A percentile compares a stretch with the other conserved stretches of the same genome.
These are phyloP conservation scores for Germaria angustata DNA, from an alignment of 2,888 invertebrate genomes.

Conservation along the genomic window DNA sequence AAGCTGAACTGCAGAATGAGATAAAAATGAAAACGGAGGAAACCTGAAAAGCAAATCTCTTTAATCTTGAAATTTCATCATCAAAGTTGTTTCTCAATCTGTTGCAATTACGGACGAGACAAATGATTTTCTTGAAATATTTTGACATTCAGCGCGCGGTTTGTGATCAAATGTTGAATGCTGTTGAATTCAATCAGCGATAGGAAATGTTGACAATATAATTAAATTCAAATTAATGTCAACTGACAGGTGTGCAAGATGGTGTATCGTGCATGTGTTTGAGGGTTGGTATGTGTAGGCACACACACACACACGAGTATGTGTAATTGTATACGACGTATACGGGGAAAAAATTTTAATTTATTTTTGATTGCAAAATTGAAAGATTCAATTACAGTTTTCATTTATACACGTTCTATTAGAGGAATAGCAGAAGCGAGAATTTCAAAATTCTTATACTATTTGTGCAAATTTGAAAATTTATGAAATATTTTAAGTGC, in stretches of 20 bases:
- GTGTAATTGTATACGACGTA: neutral
- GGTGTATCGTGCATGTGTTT: neutral
- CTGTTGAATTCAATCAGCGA: constrained; percentile 61
- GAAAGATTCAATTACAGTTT: too few species aligned
- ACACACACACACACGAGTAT: too few species aligned
- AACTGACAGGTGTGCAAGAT: constrained; percentile 56
- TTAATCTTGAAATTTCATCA: constrained; percentile 54
- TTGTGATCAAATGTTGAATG: constrained; percentile 64
- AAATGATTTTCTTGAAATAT: constrained; percentile 64
- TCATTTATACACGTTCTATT: too few species aligned
- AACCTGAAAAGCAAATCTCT: constrained; percentile 12
- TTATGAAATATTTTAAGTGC: too few species aligned
- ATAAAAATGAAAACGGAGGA: neutral
- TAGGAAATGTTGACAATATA: constrained; percentile 67
- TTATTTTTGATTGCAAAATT: too few species aligned
- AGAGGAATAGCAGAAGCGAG: too few species aligned
- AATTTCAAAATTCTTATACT: too few species aligned
- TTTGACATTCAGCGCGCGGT: constrained; percentile 62
- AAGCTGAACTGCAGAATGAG: neutral
- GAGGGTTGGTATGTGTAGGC: neutral
- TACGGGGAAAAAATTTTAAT: neutral
- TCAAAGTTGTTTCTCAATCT: constrained; percentile 60
- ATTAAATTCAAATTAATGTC: constrained; percentile 62
- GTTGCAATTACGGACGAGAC: constrained; percentile 60
- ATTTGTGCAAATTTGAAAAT: too few species aligned